A percentile compares a stretch with the other conserved stretches of the same genome.
phyloP scores from a whole-genome alignment of 1,140 invertebrate genomes.

The Drosophila navojoa region DNA sequence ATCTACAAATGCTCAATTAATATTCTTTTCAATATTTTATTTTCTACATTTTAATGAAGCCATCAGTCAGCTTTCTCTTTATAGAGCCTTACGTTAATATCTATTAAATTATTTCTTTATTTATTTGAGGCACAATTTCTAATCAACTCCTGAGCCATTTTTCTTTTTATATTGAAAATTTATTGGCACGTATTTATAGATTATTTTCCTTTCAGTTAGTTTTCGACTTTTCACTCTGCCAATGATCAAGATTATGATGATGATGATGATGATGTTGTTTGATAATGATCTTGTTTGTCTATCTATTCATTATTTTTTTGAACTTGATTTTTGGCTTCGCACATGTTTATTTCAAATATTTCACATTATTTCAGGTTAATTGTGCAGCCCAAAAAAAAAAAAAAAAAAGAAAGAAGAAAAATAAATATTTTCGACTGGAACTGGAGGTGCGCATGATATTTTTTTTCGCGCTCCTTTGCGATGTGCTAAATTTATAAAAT shows the following conservation, averaged over 20 bases:
- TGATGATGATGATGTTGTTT: background rate
- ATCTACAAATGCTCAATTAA: no score
- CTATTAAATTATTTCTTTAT: slow-evolving; percentile 24
- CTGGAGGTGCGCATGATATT: slow-evolving; percentile 48
- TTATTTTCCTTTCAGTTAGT: slow-evolving; percentile 38
- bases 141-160: slow-evolving; percentile 51
- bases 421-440: slow-evolving; percentile 55
- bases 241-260: background rate
- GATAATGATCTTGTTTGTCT: slow-evolving; percentile 6
- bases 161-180: slow-evolving; percentile 52
- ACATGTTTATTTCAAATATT: slow-evolving; percentile 77
- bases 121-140: slow-evolving; percentile 31
- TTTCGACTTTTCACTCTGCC: slow-evolving; percentile 27
- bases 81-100: background rate
- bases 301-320: slow-evolving; percentile 29
- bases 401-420: slow-evolving; percentile 23
- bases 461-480: slow-evolving; percentile 12
- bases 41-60: background rate
- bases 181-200: slow-evolving; percentile 69
- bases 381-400: slow-evolving; percentile 26
- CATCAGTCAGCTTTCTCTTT: slow-evolving; percentile 1
- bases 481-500: slow-evolving; percentile 73
- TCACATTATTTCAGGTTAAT: slow-evolving; percentile 71
- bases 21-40: no score
- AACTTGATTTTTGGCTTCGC: slow-evolving; percentile 60